A percentile compares a stretch with the other conserved stretches of the same genome.
These are phyloP conservation scores for Gambusia holbrooki DNA, from an alignment of 2,113 vertebrate species.

Conservation along the genomic window DNA sequence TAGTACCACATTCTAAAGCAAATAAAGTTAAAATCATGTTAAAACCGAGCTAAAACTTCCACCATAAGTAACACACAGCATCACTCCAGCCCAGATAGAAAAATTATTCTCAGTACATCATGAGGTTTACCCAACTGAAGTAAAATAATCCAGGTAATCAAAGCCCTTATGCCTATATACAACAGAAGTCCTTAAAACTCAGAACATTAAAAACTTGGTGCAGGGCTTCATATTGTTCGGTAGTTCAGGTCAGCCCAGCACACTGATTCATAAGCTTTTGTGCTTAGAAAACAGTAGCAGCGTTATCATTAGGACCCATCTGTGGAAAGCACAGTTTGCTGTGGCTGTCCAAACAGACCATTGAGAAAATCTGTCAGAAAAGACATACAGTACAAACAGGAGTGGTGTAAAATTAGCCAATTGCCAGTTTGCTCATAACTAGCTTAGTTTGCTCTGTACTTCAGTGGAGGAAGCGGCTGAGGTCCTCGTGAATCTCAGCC, in stretches of 20 bases:
- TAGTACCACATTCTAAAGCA: neutral
- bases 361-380: neutral
- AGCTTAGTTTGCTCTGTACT: neutral
- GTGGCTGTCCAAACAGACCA: neutral
- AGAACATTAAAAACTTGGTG: slow-evolving; percentile 16
- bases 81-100: neutral
- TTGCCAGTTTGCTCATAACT: neutral
- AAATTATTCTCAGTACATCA: neutral
- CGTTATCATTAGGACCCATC: slow-evolving; percentile 9
- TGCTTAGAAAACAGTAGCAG: slow-evolving; percentile 31
- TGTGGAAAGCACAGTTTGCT: slow-evolving; percentile 5
- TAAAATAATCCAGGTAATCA: neutral
- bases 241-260: slow-evolving; percentile 6
- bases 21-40: neutral
- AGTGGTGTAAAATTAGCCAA: neutral
- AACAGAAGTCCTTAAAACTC: neutral
- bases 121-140: neutral
- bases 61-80: neutral
- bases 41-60: neutral
- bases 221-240: slow-evolving; percentile 1
- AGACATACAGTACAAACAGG: neutral
- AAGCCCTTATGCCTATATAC: slow-evolving; percentile 23
- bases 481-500: slow-evolving; percentile 95
- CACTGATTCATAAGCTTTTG: neutral
- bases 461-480: slow-evolving; percentile 84